A percentile compares a stretch with the other conserved stretches of the same genome.
Conservation (phyloP, 1,140 invertebrate genomes). For the Hylyphantes graminicola region DNA sequence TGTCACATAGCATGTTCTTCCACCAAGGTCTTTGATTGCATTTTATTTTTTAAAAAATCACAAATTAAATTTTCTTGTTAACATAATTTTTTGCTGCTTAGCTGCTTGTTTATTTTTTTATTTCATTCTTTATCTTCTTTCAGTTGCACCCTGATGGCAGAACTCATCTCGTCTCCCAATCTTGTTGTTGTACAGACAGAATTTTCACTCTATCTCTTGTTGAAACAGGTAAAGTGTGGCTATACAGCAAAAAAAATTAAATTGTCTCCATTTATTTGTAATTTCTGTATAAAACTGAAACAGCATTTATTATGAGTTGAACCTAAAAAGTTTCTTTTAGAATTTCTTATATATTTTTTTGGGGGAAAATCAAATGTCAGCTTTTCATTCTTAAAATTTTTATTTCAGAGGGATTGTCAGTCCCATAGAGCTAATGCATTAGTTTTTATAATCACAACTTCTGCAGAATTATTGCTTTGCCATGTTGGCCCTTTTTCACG, state of each 20-base stretch:
- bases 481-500: no score
- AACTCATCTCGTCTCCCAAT: conserved; percentile 75
- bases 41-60: no score
- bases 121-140: conserved; percentile 23
- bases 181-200: conserved; percentile 84
- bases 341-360: no score
- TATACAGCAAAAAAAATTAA: neutral
- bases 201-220: conserved; percentile 80
- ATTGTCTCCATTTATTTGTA: neutral
- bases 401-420: no score
- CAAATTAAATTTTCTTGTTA: neutral
- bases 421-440: no score
- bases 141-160: conserved; percentile 75
- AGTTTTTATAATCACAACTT: no score
- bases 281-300: neutral
- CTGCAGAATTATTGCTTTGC: no score
- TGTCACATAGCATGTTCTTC: no score
- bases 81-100: neutral
- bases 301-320: neutral
- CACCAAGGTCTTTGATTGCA: no score
- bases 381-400: no score
- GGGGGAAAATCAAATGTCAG: no score
- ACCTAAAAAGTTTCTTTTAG: no score
- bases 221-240: conserved; percentile 70
- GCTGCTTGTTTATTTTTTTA: neutral